phyloP scores from a whole-genome alignment of 2,888 invertebrate genomes.

The Brachypalpus laphriformis region DNA sequence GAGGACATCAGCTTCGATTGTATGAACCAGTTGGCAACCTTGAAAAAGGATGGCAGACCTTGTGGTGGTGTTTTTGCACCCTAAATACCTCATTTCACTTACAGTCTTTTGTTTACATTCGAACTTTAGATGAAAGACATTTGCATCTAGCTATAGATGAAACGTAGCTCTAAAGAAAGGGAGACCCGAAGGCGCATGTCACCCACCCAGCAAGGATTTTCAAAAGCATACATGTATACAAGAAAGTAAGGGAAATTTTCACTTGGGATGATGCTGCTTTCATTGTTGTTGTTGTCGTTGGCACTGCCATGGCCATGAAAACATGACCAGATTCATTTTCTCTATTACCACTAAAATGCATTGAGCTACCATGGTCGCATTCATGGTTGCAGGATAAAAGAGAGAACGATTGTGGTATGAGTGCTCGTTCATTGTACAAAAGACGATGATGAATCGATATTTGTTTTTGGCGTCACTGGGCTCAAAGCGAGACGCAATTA shows the following conservation, averaged over 20 bases:
- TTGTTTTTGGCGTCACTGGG: conserved; percentile 38
- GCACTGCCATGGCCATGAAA: conserved; percentile 56
- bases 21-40: conserved; percentile 51
- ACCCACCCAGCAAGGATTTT: conserved; percentile 40
- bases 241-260: background rate
- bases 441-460: conserved; percentile 61
- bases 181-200: conserved; percentile 46
- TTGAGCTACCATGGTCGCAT: background rate
- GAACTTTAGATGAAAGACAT: conserved; percentile 36
- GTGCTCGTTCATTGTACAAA: conserved; percentile 10
- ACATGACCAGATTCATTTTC: conserved; percentile 46
- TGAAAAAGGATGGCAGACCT: conserved; percentile 44
- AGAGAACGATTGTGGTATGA: conserved; percentile 1
- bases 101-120: conserved; percentile 56
- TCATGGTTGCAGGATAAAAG: conserved; percentile 34
- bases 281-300: conserved; percentile 6
- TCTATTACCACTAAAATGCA: conserved; percentile 38
- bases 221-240: conserved; percentile 13
- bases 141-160: conserved; percentile 8
- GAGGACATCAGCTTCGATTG: background rate
- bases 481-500: conserved; percentile 28
- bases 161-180: background rate
- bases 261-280: conserved; percentile 12
- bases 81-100: background rate
- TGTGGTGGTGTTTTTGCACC: background rate